These are phyloP conservation scores for Seriola quinqueradiata DNA, from an alignment of 2,113 vertebrate species.

Conservation along the genomic window DNA sequence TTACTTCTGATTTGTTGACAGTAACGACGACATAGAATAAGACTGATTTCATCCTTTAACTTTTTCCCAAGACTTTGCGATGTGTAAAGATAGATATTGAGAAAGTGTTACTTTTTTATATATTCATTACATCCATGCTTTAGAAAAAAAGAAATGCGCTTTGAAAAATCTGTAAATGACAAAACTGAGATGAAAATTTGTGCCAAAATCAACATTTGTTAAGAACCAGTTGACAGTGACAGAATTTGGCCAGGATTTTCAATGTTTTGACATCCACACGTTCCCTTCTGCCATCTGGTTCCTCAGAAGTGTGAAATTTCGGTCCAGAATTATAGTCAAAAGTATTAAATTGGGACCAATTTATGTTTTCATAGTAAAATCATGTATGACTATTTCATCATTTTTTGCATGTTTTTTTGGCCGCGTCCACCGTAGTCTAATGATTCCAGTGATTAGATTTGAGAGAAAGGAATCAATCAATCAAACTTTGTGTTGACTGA, in stretches of 20 bases:
- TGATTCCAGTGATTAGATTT: not conserved
- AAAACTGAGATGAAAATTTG: not conserved
- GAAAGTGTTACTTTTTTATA: not conserved
- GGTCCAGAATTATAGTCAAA: conserved; percentile 9
- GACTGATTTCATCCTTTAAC: no score
- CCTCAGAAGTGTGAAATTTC: conserved; percentile 41
- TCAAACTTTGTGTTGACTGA: conserved; percentile 52
- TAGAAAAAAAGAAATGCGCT: not conserved
- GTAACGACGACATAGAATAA: no score
- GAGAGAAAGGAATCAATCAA: conserved; percentile 1
- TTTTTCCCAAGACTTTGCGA: not conserved
- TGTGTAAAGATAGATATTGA: not conserved
- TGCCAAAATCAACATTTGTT: conserved; percentile 47
- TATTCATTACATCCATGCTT: not conserved
- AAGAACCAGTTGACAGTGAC: conserved; percentile 34
- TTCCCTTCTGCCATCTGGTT: conserved; percentile 60
- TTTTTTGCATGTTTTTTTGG: conserved; percentile 19
- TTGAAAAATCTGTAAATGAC: not conserved
- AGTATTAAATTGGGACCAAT: not conserved
- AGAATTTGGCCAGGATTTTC: conserved; percentile 29
- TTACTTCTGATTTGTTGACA: no score
- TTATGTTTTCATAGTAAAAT: conserved; percentile 3
- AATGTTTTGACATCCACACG: conserved; percentile 29
- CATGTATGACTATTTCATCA: not conserved
- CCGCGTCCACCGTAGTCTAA: not conserved